phyloP scores from a whole-genome alignment of 2,113 vertebrate species.

The Zootoca vivipara region DNA sequence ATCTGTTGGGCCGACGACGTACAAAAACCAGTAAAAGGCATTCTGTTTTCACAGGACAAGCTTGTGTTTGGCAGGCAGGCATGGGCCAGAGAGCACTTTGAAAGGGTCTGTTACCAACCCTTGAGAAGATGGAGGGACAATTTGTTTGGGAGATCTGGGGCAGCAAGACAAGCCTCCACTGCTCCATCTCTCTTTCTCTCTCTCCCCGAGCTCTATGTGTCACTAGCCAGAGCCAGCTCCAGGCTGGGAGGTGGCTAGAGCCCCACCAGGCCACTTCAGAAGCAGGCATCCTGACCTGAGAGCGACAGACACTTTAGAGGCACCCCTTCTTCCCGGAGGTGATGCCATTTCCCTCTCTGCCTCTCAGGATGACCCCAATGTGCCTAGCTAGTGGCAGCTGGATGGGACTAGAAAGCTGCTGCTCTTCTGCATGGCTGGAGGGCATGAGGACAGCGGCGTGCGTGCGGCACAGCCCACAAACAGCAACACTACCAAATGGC shows the following conservation, averaged over 20 bases:
- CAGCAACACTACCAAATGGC: conserved; percentile 33
- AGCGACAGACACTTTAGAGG: not conserved
- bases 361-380: not conserved
- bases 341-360: not conserved
- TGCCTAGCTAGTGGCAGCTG: conserved; percentile 22
- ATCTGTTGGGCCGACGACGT: not conserved
- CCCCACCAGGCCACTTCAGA: not conserved
- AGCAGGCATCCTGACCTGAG: not conserved
- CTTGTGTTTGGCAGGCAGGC: not conserved
- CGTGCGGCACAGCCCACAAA: not conserved
- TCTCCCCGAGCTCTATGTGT: not conserved
- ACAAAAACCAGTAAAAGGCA: not conserved
- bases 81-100: not conserved
- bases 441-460: not conserved
- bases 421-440: conserved; percentile 25
- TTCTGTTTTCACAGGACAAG: not conserved
- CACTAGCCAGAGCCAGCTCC: not conserved
- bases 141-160: not conserved
- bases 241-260: not conserved
- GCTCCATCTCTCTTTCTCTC: not conserved
- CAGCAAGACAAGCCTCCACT: not conserved
- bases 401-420: not conserved
- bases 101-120: not conserved
- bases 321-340: not conserved
- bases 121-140: not conserved